These are phyloP conservation scores for Meta bourneti DNA, from an alignment of 2,888 invertebrate genomes.

Conservation along the genomic window DNA sequence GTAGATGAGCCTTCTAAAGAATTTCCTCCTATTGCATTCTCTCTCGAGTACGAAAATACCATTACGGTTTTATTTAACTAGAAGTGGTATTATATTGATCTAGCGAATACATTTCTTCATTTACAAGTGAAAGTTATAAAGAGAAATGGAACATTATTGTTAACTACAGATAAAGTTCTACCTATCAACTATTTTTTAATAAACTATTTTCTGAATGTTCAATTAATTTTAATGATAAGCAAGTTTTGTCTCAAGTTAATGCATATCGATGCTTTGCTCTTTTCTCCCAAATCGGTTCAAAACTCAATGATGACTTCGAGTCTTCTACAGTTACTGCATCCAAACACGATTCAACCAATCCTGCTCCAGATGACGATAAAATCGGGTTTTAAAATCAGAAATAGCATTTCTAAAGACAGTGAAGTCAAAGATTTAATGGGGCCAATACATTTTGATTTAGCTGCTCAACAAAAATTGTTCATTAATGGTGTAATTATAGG, in stretches of 20 bases:
- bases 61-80: constrained; percentile 8
- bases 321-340: constrained; percentile 27
- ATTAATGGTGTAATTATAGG: constrained; percentile 18
- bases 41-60: background rate
- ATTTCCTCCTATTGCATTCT: background rate
- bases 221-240: constrained; percentile 37
- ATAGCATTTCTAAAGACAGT: background rate
- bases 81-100: background rate
- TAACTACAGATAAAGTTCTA: background rate
- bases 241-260: constrained; percentile 26
- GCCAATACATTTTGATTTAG: constrained; percentile 36
- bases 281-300: background rate
- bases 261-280: constrained; percentile 24
- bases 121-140: constrained; percentile 24
- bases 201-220: constrained; percentile 36
- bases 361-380: background rate
- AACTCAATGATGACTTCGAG: constrained; percentile 14
- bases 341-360: background rate
- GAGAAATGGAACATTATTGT: background rate
- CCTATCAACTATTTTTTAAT: constrained; percentile 48
- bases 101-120: too few relatives aligned
- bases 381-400: too few relatives aligned
- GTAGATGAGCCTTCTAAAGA: constrained; percentile 21
- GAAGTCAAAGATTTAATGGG: background rate
- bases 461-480: constrained; percentile 5